A percentile compares a stretch with the other conserved stretches of the same genome.
Evolutionary conservation across 2,797 vertebrate genomes (phyloP).

Genomic region (Buceros bicornis): DNA sequence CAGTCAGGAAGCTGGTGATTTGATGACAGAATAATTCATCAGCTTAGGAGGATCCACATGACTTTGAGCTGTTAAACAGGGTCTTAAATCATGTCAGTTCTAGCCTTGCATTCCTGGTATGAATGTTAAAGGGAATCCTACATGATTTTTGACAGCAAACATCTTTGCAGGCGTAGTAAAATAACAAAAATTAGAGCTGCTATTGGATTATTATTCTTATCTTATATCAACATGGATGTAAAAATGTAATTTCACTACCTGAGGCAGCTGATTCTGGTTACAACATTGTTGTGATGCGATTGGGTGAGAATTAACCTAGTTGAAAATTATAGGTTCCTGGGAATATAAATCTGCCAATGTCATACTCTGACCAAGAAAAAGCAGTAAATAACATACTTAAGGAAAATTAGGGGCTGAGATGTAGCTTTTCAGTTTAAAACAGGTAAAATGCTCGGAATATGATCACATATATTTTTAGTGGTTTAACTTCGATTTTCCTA

Average conservation of each 20-base stretch:
- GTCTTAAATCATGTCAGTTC: not conserved
- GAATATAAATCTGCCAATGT: not conserved
- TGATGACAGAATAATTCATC: not conserved
- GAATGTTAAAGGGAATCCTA: not conserved
- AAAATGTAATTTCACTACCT: not conserved
- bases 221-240: not conserved
- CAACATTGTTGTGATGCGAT: accelerated
- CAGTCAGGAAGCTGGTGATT: not conserved
- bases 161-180: not conserved
- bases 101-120: not conserved
- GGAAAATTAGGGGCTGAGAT: not conserved
- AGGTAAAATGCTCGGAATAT: not conserved
- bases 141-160: not conserved
- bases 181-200: not conserved
- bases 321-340: not conserved
- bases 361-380: not conserved
- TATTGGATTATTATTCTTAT: not conserved
- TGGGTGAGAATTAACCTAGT: not conserved
- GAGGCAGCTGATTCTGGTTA: not conserved
- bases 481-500: not conserved
- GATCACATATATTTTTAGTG: not conserved
- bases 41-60: not conserved
- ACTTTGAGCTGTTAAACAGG: not conserved
- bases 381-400: accelerated
- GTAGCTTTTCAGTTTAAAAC: not conserved